A percentile compares a stretch with the other conserved stretches of the same genome.
Conservation (phyloP, 2,888 invertebrate genomes). For the Ichneumoninae sp. region DNA sequence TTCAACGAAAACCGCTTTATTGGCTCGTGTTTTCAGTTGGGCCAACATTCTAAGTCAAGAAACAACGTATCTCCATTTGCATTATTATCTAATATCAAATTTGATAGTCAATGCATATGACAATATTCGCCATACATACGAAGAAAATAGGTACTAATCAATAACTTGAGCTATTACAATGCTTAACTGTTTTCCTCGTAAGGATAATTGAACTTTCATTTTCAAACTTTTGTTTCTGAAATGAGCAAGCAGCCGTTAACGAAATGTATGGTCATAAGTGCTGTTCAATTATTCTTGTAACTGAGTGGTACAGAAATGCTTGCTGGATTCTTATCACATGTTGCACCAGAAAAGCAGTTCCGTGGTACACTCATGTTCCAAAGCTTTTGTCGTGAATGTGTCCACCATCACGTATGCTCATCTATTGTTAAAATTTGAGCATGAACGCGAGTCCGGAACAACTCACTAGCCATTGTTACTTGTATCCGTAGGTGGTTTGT, state of each 20-base stretch:
- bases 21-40: too few relatives aligned
- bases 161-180: background rate
- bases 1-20: background rate
- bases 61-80: background rate
- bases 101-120: too few relatives aligned
- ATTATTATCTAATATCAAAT: background rate
- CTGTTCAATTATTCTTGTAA: background rate
- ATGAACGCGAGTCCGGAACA: constrained; percentile 20
- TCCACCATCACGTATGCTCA: background rate
- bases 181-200: background rate
- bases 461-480: constrained; percentile 13
- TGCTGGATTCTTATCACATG: background rate
- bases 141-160: background rate
- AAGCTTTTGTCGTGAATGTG: background rate
- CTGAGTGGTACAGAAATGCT: background rate
- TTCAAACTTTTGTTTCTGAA: background rate
- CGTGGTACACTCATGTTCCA: background rate
- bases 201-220: too few relatives aligned
- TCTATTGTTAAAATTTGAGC: constrained; percentile 44
- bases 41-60: background rate
- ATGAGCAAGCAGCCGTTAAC: background rate
- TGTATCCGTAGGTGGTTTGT: constrained; percentile 37
- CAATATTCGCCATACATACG: background rate
- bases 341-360: background rate
- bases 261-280: background rate